Evolutionary conservation across 2,113 vertebrate genomes (phyloP).

Genomic region (Scomber colias): DNA sequence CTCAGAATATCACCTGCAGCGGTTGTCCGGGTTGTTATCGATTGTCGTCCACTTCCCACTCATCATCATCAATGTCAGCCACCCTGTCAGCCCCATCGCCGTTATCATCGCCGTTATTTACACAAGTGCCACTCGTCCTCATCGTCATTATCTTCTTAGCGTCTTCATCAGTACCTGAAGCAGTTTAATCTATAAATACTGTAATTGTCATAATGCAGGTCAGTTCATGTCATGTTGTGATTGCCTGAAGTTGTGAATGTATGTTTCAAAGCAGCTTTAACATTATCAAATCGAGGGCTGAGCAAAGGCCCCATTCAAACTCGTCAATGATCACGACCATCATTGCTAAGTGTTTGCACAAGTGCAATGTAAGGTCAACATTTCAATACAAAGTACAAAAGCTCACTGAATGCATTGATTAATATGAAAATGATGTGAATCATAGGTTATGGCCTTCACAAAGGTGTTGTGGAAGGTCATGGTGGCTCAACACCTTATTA

Average conservation of each 20-base stretch:
- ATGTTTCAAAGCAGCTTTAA: no score
- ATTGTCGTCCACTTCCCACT: slow-evolving; percentile 55
- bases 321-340: not conserved
- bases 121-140: slow-evolving; percentile 23
- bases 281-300: no score
- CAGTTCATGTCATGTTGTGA: not conserved
- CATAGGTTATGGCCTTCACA: not conserved
- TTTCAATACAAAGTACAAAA: no score
- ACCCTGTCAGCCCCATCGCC: slow-evolving; percentile 10
- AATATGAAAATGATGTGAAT: no score
- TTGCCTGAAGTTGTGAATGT: no score
- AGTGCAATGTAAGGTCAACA: no score
- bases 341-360: no score
- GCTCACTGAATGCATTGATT: no score
- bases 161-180: not conserved
- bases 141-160: slow-evolving; percentile 24
- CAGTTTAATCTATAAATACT: slow-evolving; percentile 11
- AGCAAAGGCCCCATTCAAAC: no score
- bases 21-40: slow-evolving; percentile 42
- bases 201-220: slow-evolving; percentile 18
- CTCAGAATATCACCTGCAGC: slow-evolving; percentile 58
- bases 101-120: slow-evolving; percentile 26
- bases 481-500: not conserved
- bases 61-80: slow-evolving; percentile 55
- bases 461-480: no score